Base-by-base conservation (phyloP, 2,888 invertebrate species). In the Endomychus coccineus region DNA sequence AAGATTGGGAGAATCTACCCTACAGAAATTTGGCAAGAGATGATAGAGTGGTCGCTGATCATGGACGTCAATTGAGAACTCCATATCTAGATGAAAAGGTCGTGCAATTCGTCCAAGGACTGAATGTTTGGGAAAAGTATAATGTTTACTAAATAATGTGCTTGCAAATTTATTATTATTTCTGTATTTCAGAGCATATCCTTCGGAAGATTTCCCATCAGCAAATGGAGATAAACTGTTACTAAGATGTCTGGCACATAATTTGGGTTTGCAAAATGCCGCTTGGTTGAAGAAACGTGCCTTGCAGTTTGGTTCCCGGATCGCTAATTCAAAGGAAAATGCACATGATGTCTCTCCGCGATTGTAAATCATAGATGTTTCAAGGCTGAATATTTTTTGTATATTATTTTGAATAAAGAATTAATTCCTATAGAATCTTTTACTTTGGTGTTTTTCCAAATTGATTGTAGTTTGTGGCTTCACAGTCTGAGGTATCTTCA, bases 251-350 rank as follows among this genome's bases (percentile, higher is more conserved):
- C 69, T 78, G 33, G 89, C 84, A 1, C 72, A 71, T 49, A 65
- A 75, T 42, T 61, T 88, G 21, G 84, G 85, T 1, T 67, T 88
- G 21, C 61, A 59, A 43, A 65, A 69, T 34, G 78, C 78, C 3
- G 77, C 82, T 3, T 62, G 64, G 25, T 74, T 89, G 30, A 89
- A 88, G 25, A 98, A 98, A 66, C 69, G 92, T 59, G 98, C 97
- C 0, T 77, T 98, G 50, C 98, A 98, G 63, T 98, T 98, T 71
- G 98, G 98, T 7, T 91, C 92, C 0, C 75, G 90, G 57, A 94
- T 98, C 56, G 97, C 92, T 3, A 85, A 90, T 62, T 77, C 78
- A 29, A 89, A 85, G 60, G 89, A 94, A 69, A 90, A 88, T 61
- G 95, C 87, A 3, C 74, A 77, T 55, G 82, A 89, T 58, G 54